These are phyloP conservation scores for Halichondria panicea DNA, from an alignment of 37 sponge, comb jelly and placozoan species.

Conservation along the genomic window DNA sequence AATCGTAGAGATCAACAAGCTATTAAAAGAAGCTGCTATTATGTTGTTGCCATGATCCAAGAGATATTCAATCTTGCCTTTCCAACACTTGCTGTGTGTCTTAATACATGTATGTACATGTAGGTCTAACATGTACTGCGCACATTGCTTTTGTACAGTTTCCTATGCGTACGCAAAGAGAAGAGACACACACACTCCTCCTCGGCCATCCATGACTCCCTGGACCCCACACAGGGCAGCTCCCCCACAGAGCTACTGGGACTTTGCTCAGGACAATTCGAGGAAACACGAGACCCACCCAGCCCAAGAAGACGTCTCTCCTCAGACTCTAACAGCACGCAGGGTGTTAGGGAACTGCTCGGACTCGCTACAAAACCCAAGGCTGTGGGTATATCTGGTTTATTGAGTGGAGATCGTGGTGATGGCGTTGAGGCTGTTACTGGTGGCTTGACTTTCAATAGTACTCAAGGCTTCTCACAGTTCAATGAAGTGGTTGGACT, in stretches of 20 bases:
- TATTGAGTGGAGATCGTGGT: not conserved
- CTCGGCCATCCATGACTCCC: not conserved
- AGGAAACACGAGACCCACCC: not conserved
- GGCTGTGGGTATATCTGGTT: not conserved
- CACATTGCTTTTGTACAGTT: constrained; percentile 48
- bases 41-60: too few relatives aligned
- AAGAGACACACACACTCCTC: constrained; percentile 1
- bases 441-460: too few relatives aligned
- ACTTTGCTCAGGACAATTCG: constrained; percentile 61
- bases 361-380: constrained; percentile 13
- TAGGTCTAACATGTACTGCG: too few relatives aligned
- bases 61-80: too few relatives aligned
- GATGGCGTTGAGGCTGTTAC: not conserved
- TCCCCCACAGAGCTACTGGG: constrained; percentile 18
- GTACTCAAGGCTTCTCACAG: not conserved
- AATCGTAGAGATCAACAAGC: too few relatives aligned
- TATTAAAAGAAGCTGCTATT: too few relatives aligned
- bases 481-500: constrained; percentile 43
- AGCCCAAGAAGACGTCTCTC: not conserved
- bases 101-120: too few relatives aligned
- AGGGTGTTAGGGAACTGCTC: constrained; percentile 45
- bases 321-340: constrained; percentile 18
- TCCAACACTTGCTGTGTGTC: too few relatives aligned
- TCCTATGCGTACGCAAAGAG: constrained; percentile 49
- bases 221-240: not conserved